Conservation (phyloP, 2,797 vertebrate species). For the Otolemur crassicaudatus region DNA sequence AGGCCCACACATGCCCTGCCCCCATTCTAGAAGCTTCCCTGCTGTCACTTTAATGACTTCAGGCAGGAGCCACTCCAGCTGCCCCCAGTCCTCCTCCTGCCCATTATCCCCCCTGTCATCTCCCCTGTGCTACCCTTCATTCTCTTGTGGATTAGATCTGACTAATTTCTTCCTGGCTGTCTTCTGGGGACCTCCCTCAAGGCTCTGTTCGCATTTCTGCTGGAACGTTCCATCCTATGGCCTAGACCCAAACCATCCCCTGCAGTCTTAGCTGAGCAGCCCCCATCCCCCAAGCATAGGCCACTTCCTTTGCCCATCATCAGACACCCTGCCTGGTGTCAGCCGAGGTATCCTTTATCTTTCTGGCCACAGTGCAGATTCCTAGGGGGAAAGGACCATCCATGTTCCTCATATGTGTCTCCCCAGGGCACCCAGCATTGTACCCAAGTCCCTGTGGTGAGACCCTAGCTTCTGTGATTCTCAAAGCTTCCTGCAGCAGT, state of each 20-base stretch:
- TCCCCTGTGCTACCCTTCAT: not conserved
- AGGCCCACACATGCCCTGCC: not conserved
- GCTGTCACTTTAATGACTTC: not conserved
- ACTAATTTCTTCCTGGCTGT: not conserved
- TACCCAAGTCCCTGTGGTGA: not conserved
- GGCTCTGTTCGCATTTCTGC: not conserved
- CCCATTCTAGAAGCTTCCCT: not conserved
- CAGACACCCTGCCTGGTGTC: not conserved
- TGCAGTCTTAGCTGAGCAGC: not conserved
- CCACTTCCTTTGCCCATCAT: not conserved
- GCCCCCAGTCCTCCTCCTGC: too few relatives aligned
- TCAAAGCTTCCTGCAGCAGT: not conserved
- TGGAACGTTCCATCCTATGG: not conserved
- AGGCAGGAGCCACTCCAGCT: not conserved
- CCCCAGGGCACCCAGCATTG: not conserved
- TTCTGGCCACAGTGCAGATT: not conserved
- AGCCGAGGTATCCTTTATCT: not conserved
- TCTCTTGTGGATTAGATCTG: not conserved
- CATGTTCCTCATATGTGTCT: not conserved
- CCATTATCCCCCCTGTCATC: not conserved
- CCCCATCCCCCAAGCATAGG: not conserved
- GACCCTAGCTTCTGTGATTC: not conserved
- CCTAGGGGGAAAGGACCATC: not conserved
- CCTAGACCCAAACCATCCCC: not conserved
- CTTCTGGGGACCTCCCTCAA: not conserved